Conservation (phyloP, 2,113 vertebrate species). For the Chionis minor region DNA sequence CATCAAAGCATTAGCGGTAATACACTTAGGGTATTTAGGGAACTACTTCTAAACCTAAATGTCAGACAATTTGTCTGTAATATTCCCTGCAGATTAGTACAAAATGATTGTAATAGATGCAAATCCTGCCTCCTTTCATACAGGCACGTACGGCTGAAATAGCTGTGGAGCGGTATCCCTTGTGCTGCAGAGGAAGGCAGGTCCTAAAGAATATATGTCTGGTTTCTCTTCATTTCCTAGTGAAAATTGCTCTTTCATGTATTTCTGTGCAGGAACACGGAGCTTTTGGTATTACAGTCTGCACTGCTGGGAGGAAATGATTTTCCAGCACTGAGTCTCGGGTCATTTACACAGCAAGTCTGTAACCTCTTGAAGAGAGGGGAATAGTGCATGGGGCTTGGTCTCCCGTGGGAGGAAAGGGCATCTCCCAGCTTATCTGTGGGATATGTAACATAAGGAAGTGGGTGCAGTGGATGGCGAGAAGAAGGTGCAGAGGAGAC, state of each 20-base stretch:
- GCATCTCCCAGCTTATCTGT: not conserved
- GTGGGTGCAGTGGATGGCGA: not conserved
- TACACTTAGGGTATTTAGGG: conserved; percentile 31
- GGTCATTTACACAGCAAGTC: not conserved
- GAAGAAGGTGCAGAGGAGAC: not conserved
- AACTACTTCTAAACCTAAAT: conserved; percentile 62
- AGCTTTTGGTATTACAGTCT: not conserved
- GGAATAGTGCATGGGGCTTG: fast-evolving
- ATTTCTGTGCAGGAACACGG: not conserved
- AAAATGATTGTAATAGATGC: conserved; percentile 52
- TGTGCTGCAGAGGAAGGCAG: not conserved
- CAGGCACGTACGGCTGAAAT: not conserved
- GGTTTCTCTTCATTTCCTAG: not conserved
- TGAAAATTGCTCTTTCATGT: not conserved
- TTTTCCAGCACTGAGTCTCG: not conserved
- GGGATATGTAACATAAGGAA: not conserved
- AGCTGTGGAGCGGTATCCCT: not conserved
- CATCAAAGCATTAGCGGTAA: conserved; percentile 55
- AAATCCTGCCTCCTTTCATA: conserved; percentile 23
- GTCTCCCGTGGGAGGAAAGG: not conserved
- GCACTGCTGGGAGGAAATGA: not conserved
- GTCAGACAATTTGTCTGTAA: conserved; percentile 60
- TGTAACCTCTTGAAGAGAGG: not conserved
- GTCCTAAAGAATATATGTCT: not conserved
- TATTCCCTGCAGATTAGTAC: conserved; percentile 45